Percentiles rank a stretch among this genome's conserved stretches.
These are phyloP conservation scores for Epinephelus malabaricus DNA, from an alignment of 2,797 vertebrate species.

Conservation along the genomic window DNA sequence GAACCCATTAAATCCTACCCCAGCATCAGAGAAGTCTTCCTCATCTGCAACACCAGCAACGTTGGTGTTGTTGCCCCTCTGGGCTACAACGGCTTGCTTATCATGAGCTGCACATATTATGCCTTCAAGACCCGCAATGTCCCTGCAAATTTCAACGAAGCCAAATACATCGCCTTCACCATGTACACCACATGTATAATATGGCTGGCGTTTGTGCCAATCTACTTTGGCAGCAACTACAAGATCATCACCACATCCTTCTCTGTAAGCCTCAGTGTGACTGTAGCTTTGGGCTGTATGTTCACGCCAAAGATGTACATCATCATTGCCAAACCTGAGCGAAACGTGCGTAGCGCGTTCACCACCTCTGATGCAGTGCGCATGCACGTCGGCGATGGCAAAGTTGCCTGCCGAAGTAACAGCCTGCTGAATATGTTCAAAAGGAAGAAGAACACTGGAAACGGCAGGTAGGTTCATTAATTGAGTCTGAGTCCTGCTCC, in stretches of 20 bases:
- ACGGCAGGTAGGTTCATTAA: constrained; percentile 92
- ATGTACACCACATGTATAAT: constrained; percentile 99
- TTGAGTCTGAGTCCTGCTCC: constrained; percentile 78
- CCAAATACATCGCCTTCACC: constrained; percentile 99
- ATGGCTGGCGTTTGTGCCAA: constrained; percentile 98
- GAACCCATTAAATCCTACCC: constrained; percentile 96
- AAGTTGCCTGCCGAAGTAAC: constrained; percentile 94
- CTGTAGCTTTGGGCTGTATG: constrained; percentile 98
- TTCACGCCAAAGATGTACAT: constrained; percentile 99
- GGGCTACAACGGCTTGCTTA: constrained; percentile 97
- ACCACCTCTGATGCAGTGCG: constrained; percentile 98
- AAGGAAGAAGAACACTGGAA: constrained; percentile 95
- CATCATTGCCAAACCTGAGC: constrained; percentile 97
- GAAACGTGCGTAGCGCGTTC: constrained; percentile 98
- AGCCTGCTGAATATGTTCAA: constrained; percentile 98
- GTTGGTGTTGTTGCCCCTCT: constrained; percentile 95
- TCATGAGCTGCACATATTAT: constrained; percentile 99
- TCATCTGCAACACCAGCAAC: constrained; percentile 99
- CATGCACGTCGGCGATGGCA: constrained; percentile 98
- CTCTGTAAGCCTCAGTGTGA: constrained; percentile 97
- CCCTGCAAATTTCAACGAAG: constrained; percentile 98
- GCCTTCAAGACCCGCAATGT: constrained; percentile 99
- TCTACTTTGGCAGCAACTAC: constrained; percentile 99
- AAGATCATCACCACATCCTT: constrained; percentile 99
- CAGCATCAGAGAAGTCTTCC: constrained; percentile 96